Percentiles rank a stretch among this genome's conserved stretches.
These are phyloP conservation scores for Eulemur rufifrons DNA, from an alignment of 2,113 vertebrate species.

Conservation along the genomic window DNA sequence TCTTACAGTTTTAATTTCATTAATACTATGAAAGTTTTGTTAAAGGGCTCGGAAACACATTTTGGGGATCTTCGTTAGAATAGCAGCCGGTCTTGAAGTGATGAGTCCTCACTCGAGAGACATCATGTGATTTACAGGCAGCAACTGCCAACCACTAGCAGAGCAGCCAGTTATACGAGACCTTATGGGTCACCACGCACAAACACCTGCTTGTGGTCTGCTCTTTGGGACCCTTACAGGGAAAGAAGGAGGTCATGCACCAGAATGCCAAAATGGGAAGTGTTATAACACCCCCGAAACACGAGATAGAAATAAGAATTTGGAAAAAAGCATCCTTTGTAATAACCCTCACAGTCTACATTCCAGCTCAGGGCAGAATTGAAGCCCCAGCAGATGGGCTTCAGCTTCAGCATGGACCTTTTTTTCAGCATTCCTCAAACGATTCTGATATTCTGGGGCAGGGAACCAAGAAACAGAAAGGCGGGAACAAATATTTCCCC, in stretches of 20 bases:
- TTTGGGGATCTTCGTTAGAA: neutral
- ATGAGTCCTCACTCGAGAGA: neutral
- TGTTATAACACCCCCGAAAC: neutral
- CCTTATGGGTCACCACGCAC: neutral
- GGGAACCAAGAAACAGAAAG: neutral
- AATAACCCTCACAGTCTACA: neutral
- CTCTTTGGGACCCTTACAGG: neutral
- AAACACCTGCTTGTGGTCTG: rapidly evolving
- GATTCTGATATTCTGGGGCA: neutral
- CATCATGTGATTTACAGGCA: neutral
- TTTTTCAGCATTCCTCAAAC: neutral
- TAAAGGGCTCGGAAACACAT: neutral
- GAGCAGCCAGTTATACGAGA: neutral
- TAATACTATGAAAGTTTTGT: neutral
- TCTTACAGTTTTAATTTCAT: neutral
- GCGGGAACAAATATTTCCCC: neutral
- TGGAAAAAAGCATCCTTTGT: neutral
- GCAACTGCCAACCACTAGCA: neutral
- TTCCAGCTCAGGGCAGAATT: neutral
- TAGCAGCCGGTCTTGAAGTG: neutral
- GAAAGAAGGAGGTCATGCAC: neutral
- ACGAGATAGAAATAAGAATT: neutral
- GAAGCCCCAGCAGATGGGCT: neutral
- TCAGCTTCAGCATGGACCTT: neutral
- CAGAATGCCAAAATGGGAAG: no score